Base-by-base conservation (phyloP, 2,888 invertebrate species). In the Cheilosia variabilis region DNA sequence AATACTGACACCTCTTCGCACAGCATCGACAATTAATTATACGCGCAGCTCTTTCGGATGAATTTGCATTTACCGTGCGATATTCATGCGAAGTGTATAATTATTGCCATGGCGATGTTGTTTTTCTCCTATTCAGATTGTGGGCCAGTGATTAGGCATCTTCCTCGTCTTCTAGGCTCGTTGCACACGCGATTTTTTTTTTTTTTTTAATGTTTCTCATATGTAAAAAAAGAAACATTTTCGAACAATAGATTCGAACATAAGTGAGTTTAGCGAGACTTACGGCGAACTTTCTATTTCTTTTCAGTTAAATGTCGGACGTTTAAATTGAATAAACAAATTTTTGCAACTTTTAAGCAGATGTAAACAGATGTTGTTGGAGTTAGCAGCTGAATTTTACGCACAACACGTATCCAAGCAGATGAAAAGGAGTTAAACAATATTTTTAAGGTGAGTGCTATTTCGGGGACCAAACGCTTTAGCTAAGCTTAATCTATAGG, bases 401-500 rank as follows among this genome's bases (percentile, higher is more conserved):
- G 37, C 17, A 65, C 24, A 47, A 55, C 65, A 57, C 34, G 27
- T 83, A 47, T 58, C 45, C 22, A 65, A 58, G 58, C 69, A 58
- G 58, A 84, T 84, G 83, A 84, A 79, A 75, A 84, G 19, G 10
- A 79, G 69, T 69, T 84, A 55, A 65, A 79, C 31, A 63, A 84
- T 60, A 31, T 31, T 7, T 37, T 75, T 55, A 63, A 83, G 68
- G 83, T 81, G 37, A 69, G 81, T 79, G 19, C 6, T 34, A 17
- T 57, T n/a, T 5, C 17, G 17, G 17, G n/a, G 7, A 45, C 17
- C 6, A 31, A 55, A 31, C 31, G 9, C 7, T 5, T 31, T 7
- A 7, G 27, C 27, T 31, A n/a, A 17, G n/a, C n/a, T n/a, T n/a
- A n/a, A n/a, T n/a, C 27, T 27, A 27, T 1, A 6, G 6, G 27